Base-by-base conservation (phyloP, 2,797 vertebrate genomes). In the Sardinella longiceps region DNA sequence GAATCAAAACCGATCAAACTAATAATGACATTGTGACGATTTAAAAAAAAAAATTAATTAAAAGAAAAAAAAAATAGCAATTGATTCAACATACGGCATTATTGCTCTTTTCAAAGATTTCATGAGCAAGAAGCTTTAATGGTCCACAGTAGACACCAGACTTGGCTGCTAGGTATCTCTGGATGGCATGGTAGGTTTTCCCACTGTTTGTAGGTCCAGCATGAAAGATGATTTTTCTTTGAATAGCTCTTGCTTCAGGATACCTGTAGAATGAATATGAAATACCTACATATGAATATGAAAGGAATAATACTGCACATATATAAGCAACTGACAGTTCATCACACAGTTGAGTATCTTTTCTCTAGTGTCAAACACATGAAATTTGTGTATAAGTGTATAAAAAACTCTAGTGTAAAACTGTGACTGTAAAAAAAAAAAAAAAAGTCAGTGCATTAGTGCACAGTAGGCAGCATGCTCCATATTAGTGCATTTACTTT, bases 161-260 rank as follows among this genome's bases (percentile, higher is more conserved):
- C 87, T 97, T 97, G 63, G 98, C 97, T 50, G 95, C 90, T 84
- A 99, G 90, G 92, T 96, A 99, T 91, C 96, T 96, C 93, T 99
- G 97, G 89, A 99, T 99, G 60, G 98, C 98, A 2, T 99, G 97
- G 58, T 99, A 97, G 6, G 98, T 99, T 93, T 99, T 99, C 9
- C 98, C 98, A 89, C 98, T 99, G 93, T 99, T 99, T 23, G 98
- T 99, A 82, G 98, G 98, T 33, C 98, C 98, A 0, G 98, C 95
- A 70, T 99, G 98, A 88, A 99, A 99, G 89, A 99, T 89, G 77
- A 99, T 95, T 89, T 98, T 99, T 89, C 98, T 96, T 83, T 96
- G 96, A 88, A 98, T 95, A 88, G 97, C 96, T 88, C 98, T 96
- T 87, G 98, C 97, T 56, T 99, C 98, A 0, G 97, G 96, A 91